Evolutionary conservation across 2,113 vertebrate genomes (phyloP).

Genomic region (Ciconia boyciana): DNA sequence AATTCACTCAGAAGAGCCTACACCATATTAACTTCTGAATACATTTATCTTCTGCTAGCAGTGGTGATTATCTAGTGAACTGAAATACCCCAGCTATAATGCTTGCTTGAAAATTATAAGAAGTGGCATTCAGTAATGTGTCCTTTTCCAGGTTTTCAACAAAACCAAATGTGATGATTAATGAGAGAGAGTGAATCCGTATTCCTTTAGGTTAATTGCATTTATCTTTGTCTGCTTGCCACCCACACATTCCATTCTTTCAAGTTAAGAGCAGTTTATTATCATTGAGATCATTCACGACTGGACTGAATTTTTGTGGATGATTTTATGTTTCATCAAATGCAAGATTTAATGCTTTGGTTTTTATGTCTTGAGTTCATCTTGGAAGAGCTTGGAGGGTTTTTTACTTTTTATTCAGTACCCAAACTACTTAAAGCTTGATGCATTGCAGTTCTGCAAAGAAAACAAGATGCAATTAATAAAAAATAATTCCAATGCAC

Average conservation of each 20-base stretch:
- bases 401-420: background rate
- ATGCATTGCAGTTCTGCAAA: background rate
- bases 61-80: background rate
- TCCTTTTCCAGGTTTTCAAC: conserved; percentile 17
- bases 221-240: background rate
- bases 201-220: conserved; percentile 14
- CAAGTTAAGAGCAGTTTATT: conserved; percentile 12
- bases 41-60: background rate
- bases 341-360: conserved; percentile 3
- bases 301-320: background rate
- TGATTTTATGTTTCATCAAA: background rate
- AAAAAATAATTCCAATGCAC: background rate
- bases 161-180: background rate
- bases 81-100: background rate
- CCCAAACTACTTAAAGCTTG: background rate
- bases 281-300: conserved; percentile 7
- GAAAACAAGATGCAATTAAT: background rate
- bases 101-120: background rate
- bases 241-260: conserved; percentile 12
- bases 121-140: background rate
- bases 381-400: background rate
- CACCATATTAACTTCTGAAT: background rate
- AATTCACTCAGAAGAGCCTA: background rate
- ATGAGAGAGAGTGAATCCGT: background rate
- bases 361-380: background rate